Evolutionary conservation across 1,140 invertebrate genomes (phyloP).

Genomic region (Drosophila repleta): DNA sequence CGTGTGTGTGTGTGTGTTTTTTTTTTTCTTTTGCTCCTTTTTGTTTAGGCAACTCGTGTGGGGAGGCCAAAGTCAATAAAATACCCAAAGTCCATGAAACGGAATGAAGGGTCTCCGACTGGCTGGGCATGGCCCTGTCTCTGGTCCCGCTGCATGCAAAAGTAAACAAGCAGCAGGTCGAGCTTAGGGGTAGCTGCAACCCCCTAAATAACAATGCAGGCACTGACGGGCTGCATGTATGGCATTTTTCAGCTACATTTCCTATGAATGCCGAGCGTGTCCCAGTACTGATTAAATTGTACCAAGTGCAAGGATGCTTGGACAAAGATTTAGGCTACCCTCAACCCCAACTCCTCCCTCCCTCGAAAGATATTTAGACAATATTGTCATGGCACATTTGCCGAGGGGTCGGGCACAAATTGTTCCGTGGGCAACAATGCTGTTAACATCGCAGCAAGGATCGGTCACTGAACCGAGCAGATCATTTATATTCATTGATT

Average conservation of each 20-base stretch:
- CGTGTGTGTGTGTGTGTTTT: not conserved
- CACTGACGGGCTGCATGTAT: slow-evolving; percentile 19
- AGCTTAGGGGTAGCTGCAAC: slow-evolving; percentile 52
- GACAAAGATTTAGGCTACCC: slow-evolving; percentile 6
- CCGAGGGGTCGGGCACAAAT: slow-evolving; percentile 40
- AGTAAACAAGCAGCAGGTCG: slow-evolving; percentile 22
- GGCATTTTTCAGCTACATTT: slow-evolving; percentile 49
- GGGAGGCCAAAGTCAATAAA: slow-evolving; percentile 64
- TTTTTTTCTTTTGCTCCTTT: slow-evolving; percentile 1
- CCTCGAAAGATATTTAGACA: slow-evolving; percentile 33
- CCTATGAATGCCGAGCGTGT: slow-evolving; percentile 34
- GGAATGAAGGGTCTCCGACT: slow-evolving; percentile 30
- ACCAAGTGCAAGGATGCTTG: slow-evolving; percentile 51
- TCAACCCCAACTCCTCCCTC: not conserved
- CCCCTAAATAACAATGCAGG: slow-evolving; percentile 3
- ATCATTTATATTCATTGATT: slow-evolving; percentile 70
- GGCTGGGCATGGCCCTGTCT: not conserved
- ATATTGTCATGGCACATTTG: slow-evolving; percentile 53
- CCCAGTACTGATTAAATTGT: slow-evolving; percentile 68
- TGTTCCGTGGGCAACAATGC: slow-evolving; percentile 41
- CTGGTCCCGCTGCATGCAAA: slow-evolving; percentile 22
- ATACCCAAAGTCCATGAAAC: slow-evolving; percentile 53
- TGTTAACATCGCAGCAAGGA: slow-evolving; percentile 34
- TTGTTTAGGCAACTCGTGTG: slow-evolving; percentile 12
- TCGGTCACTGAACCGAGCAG: slow-evolving; percentile 51